These are phyloP conservation scores for Drosophila nebulosa DNA, from an alignment of 1,140 invertebrate species.

Conservation along the genomic window DNA sequence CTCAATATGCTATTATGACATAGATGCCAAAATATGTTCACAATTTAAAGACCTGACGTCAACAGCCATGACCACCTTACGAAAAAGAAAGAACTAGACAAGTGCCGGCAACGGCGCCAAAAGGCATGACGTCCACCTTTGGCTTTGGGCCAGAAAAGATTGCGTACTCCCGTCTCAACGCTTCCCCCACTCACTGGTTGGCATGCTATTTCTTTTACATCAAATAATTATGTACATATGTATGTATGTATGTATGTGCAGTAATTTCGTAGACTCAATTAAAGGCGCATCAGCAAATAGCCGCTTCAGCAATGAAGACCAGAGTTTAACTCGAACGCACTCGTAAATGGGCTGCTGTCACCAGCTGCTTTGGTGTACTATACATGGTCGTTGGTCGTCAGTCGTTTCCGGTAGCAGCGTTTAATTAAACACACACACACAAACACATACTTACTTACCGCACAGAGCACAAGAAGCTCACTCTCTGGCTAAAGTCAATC, in stretches of 20 bases:
- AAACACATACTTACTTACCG: slow-evolving; percentile 10
- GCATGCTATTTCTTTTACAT: neutral
- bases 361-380: slow-evolving; percentile 24
- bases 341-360: slow-evolving; percentile 17
- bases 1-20: slow-evolving; percentile 44
- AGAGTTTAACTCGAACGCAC: neutral
- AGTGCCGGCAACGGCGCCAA: slow-evolving; percentile 43
- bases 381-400: too few relatives aligned
- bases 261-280: slow-evolving; percentile 8
- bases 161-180: slow-evolving; percentile 25
- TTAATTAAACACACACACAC: slow-evolving; percentile 54
- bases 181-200: slow-evolving; percentile 15
- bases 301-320: neutral
- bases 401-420: slow-evolving; percentile 53
- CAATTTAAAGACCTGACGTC: slow-evolving; percentile 67
- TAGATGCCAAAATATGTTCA: slow-evolving; percentile 13
- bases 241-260: neutral
- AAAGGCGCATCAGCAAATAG: slow-evolving; percentile 9
- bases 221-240: neutral
- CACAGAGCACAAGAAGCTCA: neutral
- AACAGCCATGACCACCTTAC: slow-evolving; percentile 63
- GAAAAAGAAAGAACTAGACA: slow-evolving; percentile 24
- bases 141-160: slow-evolving; percentile 51
- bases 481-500: slow-evolving; percentile 13
- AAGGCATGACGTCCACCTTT: slow-evolving; percentile 61